Conservation (phyloP, 2,113 vertebrate species). For the Ursus arctos region DNA sequence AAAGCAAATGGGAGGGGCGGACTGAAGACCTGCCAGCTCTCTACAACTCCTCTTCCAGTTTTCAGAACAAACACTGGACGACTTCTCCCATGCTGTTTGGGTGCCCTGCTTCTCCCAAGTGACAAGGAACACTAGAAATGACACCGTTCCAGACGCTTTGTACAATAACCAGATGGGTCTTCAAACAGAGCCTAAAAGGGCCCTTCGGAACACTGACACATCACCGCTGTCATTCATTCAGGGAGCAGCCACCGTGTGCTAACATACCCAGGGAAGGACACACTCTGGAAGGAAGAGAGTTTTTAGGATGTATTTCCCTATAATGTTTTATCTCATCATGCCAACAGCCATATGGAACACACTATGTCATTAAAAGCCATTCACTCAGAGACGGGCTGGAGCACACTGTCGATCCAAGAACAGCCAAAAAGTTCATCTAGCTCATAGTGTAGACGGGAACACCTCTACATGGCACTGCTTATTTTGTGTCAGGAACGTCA, state of each 20-base stretch:
- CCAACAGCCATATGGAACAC: not conserved
- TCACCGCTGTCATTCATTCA: not conserved
- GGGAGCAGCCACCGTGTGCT: rapidly evolving
- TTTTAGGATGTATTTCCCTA: not conserved
- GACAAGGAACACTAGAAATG: not conserved
- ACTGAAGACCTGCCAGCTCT: not conserved
- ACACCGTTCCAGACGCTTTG: not conserved
- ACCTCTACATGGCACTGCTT: rapidly evolving
- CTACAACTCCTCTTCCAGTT: not conserved
- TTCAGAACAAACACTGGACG: not conserved
- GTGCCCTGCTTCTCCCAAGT: not conserved
- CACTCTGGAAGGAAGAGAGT: not conserved
- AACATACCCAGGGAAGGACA: not conserved
- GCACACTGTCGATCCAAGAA: not conserved
- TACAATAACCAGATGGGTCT: not conserved
- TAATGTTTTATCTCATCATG: not conserved
- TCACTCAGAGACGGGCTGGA: not conserved
- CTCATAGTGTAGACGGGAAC: not conserved
- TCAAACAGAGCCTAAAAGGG: not conserved
- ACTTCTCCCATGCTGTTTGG: too few relatives aligned
- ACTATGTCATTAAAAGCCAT: not conserved
- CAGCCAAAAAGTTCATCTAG: not conserved
- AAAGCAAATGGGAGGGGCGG: not conserved
- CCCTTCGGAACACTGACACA: not conserved
- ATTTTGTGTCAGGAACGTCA: not conserved